Conservation (phyloP, 2,888 invertebrate species). For the Priocnemis perturbator region DNA sequence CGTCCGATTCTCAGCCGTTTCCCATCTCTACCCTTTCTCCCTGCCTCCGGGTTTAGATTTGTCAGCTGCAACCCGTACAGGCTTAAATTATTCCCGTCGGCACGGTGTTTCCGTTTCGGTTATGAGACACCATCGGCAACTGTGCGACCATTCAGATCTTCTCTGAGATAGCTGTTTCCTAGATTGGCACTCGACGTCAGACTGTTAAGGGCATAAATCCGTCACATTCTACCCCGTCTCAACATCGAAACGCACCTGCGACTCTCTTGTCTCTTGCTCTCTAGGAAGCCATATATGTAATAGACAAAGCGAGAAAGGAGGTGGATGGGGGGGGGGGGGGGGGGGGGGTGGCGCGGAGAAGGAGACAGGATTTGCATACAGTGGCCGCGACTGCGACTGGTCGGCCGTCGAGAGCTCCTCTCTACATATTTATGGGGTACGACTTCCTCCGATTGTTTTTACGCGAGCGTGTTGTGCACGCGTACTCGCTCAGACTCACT, state of each 20-base stretch:
- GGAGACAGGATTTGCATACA: conserved; percentile 58
- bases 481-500: conserved; percentile 9
- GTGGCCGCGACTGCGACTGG: conserved; percentile 45
- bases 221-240: conserved; percentile 18
- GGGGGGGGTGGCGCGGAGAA: conserved; percentile 27
- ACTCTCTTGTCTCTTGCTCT: background rate
- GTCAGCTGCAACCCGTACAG: too few species aligned
- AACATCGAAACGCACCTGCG: conserved; percentile 25
- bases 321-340: conserved; percentile 24
- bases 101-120: too few species aligned
- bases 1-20: too few species aligned
- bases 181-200: too few species aligned
- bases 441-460: conserved; percentile 72
- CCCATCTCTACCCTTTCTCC: too few species aligned
- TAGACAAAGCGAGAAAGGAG: background rate
- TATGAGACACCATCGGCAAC: too few species aligned
- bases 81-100: too few species aligned
- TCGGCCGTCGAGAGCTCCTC: conserved; percentile 29
- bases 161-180: too few species aligned
- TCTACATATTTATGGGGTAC: conserved; percentile 69
- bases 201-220: conserved; percentile 13
- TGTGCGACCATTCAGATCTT: too few species aligned
- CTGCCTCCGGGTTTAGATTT: too few species aligned
- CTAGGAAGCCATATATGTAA: conserved; percentile 6
- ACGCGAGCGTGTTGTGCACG: conserved; percentile 28